phyloP scores from a whole-genome alignment of 2,888 invertebrate species.

The Meta bourneti region DNA sequence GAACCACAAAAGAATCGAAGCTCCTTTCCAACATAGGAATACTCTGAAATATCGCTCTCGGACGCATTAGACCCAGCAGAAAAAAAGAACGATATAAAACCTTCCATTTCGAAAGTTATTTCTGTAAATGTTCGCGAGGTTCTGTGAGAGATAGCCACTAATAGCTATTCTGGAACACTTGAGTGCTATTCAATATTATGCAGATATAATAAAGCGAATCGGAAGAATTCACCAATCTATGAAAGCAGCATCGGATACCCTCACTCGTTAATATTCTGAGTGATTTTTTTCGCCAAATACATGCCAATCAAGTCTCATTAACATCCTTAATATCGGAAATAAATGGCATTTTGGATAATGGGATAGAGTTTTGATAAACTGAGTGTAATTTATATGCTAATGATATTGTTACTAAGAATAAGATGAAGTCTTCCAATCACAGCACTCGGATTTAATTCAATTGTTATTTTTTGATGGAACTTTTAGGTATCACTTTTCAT shows the following conservation, averaged over 20 bases:
- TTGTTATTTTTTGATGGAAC: not conserved
- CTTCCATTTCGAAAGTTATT: not conserved
- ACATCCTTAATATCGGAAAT: not conserved
- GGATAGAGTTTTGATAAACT: not conserved
- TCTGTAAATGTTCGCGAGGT: not conserved
- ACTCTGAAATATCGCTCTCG: not conserved
- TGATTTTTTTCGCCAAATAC: not conserved
- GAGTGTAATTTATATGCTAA: not conserved
- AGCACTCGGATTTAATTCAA: not conserved
- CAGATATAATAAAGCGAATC: too few relatives aligned
- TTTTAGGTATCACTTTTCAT: too few relatives aligned
- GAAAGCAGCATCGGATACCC: too few relatives aligned
- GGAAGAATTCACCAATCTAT: too few relatives aligned
- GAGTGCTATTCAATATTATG: too few relatives aligned
- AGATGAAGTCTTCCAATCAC: not conserved
- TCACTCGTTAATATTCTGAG: not conserved
- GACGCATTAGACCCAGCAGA: not conserved
- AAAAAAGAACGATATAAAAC: constrained; percentile 2
- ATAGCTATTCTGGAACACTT: too few relatives aligned
- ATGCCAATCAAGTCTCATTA: not conserved
- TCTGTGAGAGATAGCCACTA: too few relatives aligned
- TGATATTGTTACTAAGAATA: not conserved
- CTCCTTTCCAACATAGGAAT: too few relatives aligned
- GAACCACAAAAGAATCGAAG: constrained; percentile 13
- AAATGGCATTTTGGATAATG: not conserved